These are phyloP conservation scores for Drosophila micromelanica DNA, from an alignment of 1,140 invertebrate species.

Conservation along the genomic window DNA sequence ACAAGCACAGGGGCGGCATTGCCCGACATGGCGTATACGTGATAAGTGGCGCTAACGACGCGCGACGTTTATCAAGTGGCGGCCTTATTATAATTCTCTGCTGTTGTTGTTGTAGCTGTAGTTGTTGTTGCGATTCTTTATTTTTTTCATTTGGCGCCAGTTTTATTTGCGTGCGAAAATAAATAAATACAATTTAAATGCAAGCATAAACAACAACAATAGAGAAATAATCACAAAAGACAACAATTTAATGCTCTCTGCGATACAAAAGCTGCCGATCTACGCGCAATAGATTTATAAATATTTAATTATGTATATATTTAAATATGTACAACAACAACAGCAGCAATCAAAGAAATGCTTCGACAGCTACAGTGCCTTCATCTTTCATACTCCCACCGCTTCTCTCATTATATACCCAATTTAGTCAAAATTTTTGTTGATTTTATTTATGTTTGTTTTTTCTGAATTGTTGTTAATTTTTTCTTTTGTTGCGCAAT, in stretches of 20 bases:
- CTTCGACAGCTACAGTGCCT: neutral
- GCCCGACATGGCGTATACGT: slow-evolving; percentile 77
- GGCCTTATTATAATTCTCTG: slow-evolving; percentile 45
- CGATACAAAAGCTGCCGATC: slow-evolving; percentile 38
- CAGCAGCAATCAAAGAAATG: slow-evolving; percentile 13
- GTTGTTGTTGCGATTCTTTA: slow-evolving; percentile 22
- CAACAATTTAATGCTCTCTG: slow-evolving; percentile 24
- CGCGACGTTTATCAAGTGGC: slow-evolving; percentile 75
- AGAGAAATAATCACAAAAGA: slow-evolving; percentile 29
- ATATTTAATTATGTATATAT: slow-evolving; percentile 19
- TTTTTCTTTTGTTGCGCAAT: slow-evolving; percentile 16
- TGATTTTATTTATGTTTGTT: neutral
- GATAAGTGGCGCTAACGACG: slow-evolving; percentile 82
- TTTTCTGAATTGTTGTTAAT: slow-evolving; percentile 1
- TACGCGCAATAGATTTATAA: slow-evolving; percentile 37
- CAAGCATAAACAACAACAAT: slow-evolving; percentile 32
- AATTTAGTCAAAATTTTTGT: slow-evolving; percentile 5
- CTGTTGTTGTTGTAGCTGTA: neutral
- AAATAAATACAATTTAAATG: slow-evolving; percentile 60
- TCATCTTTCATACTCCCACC: neutral
- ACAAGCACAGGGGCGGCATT: slow-evolving; percentile 34
- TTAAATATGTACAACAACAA: slow-evolving; percentile 6
- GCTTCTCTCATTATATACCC: neutral
- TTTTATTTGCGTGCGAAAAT: slow-evolving; percentile 80
- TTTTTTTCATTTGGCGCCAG: slow-evolving; percentile 69